Base-by-base conservation (phyloP, 2,797 vertebrate genomes). In the Margarornis squamiger region DNA sequence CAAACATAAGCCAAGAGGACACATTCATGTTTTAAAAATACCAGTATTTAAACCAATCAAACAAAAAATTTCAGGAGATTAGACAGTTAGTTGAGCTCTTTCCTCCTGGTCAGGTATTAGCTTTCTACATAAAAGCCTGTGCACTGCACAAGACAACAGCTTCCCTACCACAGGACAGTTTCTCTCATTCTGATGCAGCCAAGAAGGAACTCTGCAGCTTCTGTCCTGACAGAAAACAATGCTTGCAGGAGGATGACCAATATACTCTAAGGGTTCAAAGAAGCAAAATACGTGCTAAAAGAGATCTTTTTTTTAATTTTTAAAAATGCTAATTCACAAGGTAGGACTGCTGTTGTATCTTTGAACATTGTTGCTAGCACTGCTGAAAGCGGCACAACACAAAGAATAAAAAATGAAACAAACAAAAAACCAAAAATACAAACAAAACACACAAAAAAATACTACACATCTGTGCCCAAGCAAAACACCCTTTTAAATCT, bases 261-360 rank as follows among this genome's bases (percentile, higher is more conserved):
- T n/a, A 72, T 4, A 32, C 12, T 5, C 0, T 4, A 55, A 51
- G 3, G 26, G 16, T 26, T 57, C n/a, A 72, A 48, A 21, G 13
- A 76, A 71, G 20, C 79, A 24, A 76, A 86, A 70, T 7, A 49
- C 2, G 15, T 36, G 18, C 39, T 58, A 70, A 63, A 91, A 83
- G 72, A 57, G 14, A 70, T 26, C 21, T 32, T 1, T 12, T 57
- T 71, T 55, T n/a, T 3, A 1, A 29, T 36, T 36, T 36, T 36
- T 36, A 71, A 61, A 71, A 55, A 17, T 21, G 17, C 22, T n/a
- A 71, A 32, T 6, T 45, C 18, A 32, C 18, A 51, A 83, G 21
- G 32, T 19, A 57, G 18, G 10, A 65, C 12, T 23, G 12, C 27
- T 46, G 10, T 15, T 67, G 19, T 32, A 38, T 23, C 65, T 77